phyloP scores from a whole-genome alignment of 2,113 vertebrate genomes.

The Porphyrio hochstetteri region DNA sequence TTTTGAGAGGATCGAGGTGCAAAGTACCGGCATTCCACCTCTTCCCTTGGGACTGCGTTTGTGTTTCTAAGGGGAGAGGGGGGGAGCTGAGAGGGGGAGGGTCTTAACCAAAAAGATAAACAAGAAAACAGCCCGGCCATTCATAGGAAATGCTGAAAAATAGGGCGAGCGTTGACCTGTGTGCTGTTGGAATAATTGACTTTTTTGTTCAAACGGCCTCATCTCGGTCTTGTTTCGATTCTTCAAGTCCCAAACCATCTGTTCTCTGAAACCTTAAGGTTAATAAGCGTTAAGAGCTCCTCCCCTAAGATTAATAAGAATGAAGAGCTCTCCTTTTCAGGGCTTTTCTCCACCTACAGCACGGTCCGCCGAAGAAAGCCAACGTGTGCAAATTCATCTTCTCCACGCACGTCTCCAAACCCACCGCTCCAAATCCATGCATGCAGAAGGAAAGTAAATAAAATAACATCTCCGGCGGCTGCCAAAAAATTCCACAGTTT shows the following conservation, averaged over 20 bases:
- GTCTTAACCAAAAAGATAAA: not conserved
- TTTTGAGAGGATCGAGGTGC: not conserved
- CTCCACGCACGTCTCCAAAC: not conserved
- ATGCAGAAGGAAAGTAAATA: slow-evolving; percentile 24
- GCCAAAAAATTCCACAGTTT: slow-evolving; percentile 34
- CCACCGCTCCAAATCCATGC: not conserved
- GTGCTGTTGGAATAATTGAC: not conserved
- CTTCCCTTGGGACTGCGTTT: not conserved
- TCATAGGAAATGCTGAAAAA: not conserved
- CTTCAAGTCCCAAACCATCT: slow-evolving; percentile 14
- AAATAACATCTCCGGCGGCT: not conserved
- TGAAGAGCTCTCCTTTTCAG: not conserved
- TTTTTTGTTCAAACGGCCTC: not conserved
- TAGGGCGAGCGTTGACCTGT: not conserved
- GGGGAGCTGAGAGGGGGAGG: too few species aligned
- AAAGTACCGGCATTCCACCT: not conserved
- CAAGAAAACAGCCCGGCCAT: not conserved
- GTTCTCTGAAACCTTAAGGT: not conserved
- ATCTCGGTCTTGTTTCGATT: not conserved
- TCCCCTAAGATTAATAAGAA: slow-evolving; percentile 7
- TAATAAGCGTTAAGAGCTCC: slow-evolving; percentile 3
- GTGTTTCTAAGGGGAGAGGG: not conserved
- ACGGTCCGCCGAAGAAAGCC: not conserved
- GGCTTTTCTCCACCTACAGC: slow-evolving; percentile 7
- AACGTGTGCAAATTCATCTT: not conserved